Conservation (phyloP, 2,888 invertebrate genomes). For the Copidosoma aretas region DNA sequence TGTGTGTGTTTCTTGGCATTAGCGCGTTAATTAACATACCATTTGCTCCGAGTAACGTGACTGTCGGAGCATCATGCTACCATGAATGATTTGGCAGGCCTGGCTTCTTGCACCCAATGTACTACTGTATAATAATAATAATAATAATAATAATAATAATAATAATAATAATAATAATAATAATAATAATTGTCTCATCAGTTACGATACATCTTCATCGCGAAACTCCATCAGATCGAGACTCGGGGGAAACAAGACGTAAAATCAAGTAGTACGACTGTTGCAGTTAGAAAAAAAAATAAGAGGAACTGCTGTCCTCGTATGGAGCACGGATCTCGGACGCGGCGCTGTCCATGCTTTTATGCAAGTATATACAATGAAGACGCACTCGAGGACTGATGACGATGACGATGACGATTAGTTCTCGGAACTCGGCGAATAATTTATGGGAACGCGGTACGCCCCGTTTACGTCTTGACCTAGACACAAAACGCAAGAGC, state of each 20-base stretch:
- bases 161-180: too few species aligned
- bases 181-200: too few species aligned
- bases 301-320: too few species aligned
- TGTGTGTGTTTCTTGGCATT: neutral
- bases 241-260: neutral
- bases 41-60: neutral
- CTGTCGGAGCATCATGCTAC: neutral
- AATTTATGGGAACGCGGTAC: constrained; percentile 7
- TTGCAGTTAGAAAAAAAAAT: too few species aligned
- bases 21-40: constrained; percentile 4
- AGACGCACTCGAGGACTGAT: neutral
- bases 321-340: too few species aligned
- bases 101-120: neutral
- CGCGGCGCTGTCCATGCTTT: too few species aligned
- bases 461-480: constrained; percentile 4
- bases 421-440: constrained; percentile 16
- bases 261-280: too few species aligned
- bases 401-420: neutral
- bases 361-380: neutral
- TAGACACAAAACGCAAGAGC: constrained; percentile 19
- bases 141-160: too few species aligned
- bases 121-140: too few species aligned
- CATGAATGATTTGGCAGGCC: neutral
- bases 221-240: neutral
- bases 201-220: too few species aligned